phyloP scores from a whole-genome alignment of 2,797 vertebrate genomes.

The Falco berigora region DNA sequence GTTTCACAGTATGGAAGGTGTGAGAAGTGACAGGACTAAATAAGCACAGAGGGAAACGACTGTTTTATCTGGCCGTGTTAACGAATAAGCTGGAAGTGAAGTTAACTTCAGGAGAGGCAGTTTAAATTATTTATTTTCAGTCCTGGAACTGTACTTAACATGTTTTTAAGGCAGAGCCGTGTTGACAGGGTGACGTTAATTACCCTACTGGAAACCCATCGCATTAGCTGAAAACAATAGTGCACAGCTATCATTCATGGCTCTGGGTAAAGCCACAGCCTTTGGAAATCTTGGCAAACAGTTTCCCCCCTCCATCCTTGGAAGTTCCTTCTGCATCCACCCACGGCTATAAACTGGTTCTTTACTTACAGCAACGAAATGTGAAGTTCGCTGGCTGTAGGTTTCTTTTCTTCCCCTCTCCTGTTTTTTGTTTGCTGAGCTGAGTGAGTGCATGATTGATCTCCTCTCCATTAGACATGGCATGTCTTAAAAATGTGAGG shows the following conservation, averaged over 20 bases:
- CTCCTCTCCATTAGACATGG: not conserved
- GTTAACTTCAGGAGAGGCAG: constrained; percentile 15
- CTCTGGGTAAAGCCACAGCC: not conserved
- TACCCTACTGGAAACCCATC: constrained; percentile 12
- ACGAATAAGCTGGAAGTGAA: constrained; percentile 3
- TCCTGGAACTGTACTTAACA: not conserved
- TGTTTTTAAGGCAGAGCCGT: not conserved
- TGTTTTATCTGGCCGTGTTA: constrained; percentile 9
- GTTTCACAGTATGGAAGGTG: constrained; percentile 26
- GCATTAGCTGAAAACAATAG: not conserved
- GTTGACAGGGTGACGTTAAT: constrained; percentile 32
- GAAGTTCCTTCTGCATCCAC: not conserved
- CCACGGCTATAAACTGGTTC: not conserved
- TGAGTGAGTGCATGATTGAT: not conserved
- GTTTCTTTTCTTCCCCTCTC: not conserved
- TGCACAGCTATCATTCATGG: not conserved
- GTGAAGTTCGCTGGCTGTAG: not conserved
- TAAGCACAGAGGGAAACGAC: not conserved
- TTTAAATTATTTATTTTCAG: constrained; percentile 54
- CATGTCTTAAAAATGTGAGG: not conserved
- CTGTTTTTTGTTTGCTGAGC: not conserved
- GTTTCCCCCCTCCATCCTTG: not conserved
- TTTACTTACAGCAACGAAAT: not conserved
- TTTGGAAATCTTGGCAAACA: not conserved
- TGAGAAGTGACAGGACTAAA: constrained; percentile 17